A percentile compares a stretch with the other conserved stretches of the same genome.
These are phyloP conservation scores for Chaetops frenatus DNA, from an alignment of 2,113 vertebrate genomes.

Conservation along the genomic window DNA sequence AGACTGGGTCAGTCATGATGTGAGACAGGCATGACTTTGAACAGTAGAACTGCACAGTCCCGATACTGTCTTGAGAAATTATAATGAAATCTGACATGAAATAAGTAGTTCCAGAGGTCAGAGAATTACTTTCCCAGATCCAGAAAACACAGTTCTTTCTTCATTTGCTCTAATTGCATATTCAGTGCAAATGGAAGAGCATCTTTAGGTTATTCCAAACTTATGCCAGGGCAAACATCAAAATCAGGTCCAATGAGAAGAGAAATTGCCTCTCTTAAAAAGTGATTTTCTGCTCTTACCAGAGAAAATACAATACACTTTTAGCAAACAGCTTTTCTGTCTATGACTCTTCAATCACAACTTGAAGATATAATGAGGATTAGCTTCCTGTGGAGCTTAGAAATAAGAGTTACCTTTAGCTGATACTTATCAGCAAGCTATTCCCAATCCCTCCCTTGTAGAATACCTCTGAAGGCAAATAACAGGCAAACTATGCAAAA, in stretches of 20 bases:
- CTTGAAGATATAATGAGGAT: not conserved
- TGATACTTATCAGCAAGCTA: not conserved
- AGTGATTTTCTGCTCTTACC: not conserved
- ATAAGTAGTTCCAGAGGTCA: not conserved
- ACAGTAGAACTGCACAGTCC: not conserved
- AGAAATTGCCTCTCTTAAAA: not conserved
- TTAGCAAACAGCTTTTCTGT: not conserved
- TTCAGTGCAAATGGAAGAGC: not conserved
- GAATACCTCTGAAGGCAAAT: not conserved
- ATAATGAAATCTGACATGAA: not conserved
- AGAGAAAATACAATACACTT: not conserved
- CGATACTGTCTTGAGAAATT: not conserved
- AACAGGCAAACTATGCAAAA: not conserved
- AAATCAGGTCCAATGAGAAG: not conserved
- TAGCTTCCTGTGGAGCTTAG: not conserved
- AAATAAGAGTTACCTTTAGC: not conserved
- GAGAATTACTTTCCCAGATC: not conserved
- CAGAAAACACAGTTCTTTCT: not conserved
- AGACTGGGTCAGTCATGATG: not conserved
- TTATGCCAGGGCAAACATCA: not conserved
- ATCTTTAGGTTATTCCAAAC: not conserved
- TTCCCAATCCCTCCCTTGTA: not conserved
- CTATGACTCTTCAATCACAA: not conserved
- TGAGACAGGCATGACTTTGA: not conserved
- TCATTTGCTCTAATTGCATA: not conserved